Base-by-base conservation (phyloP, 2,888 invertebrate species). In the Rhingia campestris region DNA sequence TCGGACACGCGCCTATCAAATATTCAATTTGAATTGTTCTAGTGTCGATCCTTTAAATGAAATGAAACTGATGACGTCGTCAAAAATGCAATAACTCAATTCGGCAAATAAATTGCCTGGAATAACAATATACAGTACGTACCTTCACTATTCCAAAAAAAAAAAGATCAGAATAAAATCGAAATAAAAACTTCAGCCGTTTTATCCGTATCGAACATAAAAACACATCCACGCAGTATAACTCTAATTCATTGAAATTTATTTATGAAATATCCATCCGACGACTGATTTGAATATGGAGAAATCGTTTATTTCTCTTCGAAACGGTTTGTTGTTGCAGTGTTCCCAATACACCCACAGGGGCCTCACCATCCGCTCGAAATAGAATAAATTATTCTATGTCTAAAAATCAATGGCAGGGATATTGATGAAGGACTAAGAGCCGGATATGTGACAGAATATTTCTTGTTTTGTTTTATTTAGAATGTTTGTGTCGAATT, bases 11-110 rank as follows among this genome's bases (percentile, higher is more conserved):
- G 43, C 51, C 59, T 59, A 53, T 61, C 61, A 67, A 73, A 79
- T 79, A 82, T 82, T 82, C 79, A 82, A 82, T 82, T 82, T 69
- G 61, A 51, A 79, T 74, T 73, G 67, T 82, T 82, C 79, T 73
- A 79, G 79, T 82, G 77, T 63, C 49, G 51, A 54, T 69, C 67
- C 73, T 79, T 79, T 79, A 79, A 74, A 74, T 69, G 63, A 79
- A 49, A 82, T 74, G 58, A 69, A 82, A 79, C 77, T 69, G 79
- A 82, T 67, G 82, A 82, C 82, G 73, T 73, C 73, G 45, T 69
- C 73, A 63, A 79, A 82, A 79, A 64, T 77, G 72, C 82, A 82
- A 82, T 82, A 82, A 82, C 82, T 79, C 82, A 82, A 74, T 69
- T 73, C 73, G 39, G 45, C 73, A 69, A 82, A 82, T 82, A 73